Conservation (phyloP, 2,797 vertebrate species). For the Oryzias sinensis region DNA sequence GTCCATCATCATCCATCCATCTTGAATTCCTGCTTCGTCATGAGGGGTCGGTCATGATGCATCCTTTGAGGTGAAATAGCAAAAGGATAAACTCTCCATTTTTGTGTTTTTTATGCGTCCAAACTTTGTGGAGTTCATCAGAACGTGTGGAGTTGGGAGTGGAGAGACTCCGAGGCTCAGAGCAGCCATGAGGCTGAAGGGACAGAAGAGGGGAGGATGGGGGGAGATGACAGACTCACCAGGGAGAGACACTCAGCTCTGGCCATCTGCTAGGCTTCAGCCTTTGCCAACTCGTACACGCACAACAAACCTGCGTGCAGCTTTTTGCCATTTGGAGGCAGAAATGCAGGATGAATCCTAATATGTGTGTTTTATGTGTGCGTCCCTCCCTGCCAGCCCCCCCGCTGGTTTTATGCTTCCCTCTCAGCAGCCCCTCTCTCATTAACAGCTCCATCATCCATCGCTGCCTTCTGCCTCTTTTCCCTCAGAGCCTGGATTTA, state of each 20-base stretch:
- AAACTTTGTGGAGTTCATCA: too few relatives aligned
- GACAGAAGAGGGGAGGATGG: not conserved
- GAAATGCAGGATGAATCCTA: slow-evolving; percentile 1
- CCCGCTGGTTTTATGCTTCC: slow-evolving; percentile 11
- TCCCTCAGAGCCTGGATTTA: too few relatives aligned
- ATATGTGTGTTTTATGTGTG: not conserved
- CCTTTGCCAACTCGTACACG: slow-evolving; percentile 33
- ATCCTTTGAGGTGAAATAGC: too few relatives aligned
- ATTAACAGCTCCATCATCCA: not conserved
- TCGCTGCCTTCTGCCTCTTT: too few relatives aligned
- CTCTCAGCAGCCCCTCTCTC: slow-evolving; percentile 3
- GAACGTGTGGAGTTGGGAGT: too few relatives aligned
- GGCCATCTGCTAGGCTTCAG: slow-evolving; percentile 56
- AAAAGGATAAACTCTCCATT: too few relatives aligned
- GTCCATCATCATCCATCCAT: too few relatives aligned
- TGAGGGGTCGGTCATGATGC: too few relatives aligned
- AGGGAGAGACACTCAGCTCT: slow-evolving; percentile 41
- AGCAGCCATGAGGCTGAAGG: not conserved
- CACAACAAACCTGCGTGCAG: slow-evolving; percentile 4
- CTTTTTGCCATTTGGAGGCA: not conserved
- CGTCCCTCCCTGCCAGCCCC: not conserved
- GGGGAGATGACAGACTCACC: slow-evolving; percentile 18
- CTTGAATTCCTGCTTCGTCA: too few relatives aligned
- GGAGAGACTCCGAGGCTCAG: too few relatives aligned
- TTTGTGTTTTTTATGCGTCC: too few relatives aligned